Base-by-base conservation (phyloP, 2,888 invertebrate species). In the Pyrocoelia pectoralis region DNA sequence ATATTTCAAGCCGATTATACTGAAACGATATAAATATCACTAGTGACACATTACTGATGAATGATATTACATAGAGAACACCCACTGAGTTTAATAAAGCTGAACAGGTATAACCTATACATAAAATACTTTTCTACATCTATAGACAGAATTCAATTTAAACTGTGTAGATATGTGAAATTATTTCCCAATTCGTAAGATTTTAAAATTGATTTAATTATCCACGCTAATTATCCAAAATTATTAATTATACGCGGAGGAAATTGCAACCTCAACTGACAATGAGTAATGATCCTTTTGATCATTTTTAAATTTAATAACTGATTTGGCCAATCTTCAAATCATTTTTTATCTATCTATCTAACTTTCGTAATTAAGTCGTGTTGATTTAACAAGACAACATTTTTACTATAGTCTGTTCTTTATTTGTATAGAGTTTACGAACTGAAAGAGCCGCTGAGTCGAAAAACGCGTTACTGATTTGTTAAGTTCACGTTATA, bases 1-100 rank as follows among this genome's bases (percentile, higher is more conserved):
- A 74, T 76, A 76, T 72, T 73, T 77, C 72, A 76, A 66, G 57
- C 62, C 73, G 73, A 76, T 77, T 76, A 73, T 72, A 68, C 72
- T 70, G 68, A 69, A 69, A 69, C 69, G 73, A 73, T 73, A 72
- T 72, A 70, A 70, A 62, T 62, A 62, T 62, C 51, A 55, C 29
- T 29, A 33, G 63, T 72, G 73, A 72, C 71, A 73, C 61, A 54
- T 63, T 69, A 43, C 60, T 71, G 74, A 74, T 73, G 72, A 74
- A 74, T 74, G 74, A 74, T 73, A 71, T 73, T 73, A 73, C 70
- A 71, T 70, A 70, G 68, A 71, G 73, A 70, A 73, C 73, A 73
- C 72, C 73, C 72, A 72, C 71, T 66, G 72, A 73, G 72, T 69
- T 71, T 70, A 72, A 72, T 72, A 72, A 73, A 70, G 66, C 64